Percentiles rank a stretch among this genome's conserved stretches.
Conservation (phyloP, 2,797 vertebrate species). For the Aplochiton taeniatus region DNA sequence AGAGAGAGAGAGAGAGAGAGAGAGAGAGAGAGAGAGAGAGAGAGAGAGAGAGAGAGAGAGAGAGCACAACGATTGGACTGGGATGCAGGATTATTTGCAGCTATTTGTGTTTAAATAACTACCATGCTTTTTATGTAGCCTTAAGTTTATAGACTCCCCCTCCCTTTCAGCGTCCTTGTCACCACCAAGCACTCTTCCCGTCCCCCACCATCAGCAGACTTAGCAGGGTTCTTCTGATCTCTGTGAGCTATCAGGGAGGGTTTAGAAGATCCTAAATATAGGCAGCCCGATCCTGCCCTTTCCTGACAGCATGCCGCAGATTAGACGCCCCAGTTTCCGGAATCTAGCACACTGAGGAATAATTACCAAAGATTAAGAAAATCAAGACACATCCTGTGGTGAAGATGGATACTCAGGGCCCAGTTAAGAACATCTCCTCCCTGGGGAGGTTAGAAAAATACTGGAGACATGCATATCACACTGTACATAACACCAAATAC, state of each 20-base stretch:
- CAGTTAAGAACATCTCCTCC: constrained; percentile 34
- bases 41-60: neutral
- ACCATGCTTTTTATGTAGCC: no score
- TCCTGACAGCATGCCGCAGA: constrained; percentile 44
- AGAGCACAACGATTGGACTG: neutral
- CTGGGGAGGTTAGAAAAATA: neutral
- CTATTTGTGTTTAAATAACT: no score
- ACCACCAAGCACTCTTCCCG: no score
- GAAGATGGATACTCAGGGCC: constrained; percentile 33
- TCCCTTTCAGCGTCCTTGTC: no score
- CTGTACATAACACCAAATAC: constrained; percentile 42
- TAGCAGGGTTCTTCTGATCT: no score
- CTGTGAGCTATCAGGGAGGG: no score
- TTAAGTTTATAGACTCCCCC: no score
- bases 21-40: neutral
- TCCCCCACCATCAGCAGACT: no score
- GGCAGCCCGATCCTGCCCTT: constrained; percentile 25
- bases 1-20: neutral
- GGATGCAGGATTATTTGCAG: no score
- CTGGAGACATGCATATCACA: constrained; percentile 7
- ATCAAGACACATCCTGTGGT: constrained; percentile 42
- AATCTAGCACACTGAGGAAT: constrained; percentile 45
- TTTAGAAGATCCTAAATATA: constrained; percentile 50
- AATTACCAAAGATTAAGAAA: constrained; percentile 57
- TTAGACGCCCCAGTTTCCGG: constrained; percentile 44